phyloP scores from a whole-genome alignment of 2,113 vertebrate species.

The Pterocles burchelli region DNA sequence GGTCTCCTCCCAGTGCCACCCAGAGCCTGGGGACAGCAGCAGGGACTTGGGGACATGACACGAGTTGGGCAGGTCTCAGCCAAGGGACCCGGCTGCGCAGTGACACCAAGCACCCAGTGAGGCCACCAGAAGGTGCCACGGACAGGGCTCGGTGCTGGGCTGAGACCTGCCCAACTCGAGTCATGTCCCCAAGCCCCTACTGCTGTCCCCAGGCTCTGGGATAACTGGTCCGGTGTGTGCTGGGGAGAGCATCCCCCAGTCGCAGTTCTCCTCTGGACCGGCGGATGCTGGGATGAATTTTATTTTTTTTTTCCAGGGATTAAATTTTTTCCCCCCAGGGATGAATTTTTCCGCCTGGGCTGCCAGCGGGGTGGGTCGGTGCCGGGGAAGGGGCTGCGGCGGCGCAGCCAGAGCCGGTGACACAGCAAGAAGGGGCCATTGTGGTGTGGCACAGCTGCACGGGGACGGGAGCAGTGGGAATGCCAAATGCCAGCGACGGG shows the following conservation, averaged over 20 bases:
- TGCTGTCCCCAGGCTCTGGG: fast-evolving
- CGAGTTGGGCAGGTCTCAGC: too few species aligned
- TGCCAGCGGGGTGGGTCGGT: not conserved
- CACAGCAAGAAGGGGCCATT: slow-evolving; percentile 56
- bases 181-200: fast-evolving
- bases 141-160: fast-evolving
- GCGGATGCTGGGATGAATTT: not conserved
- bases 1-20: too few species aligned
- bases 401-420: not conserved
- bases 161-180: not conserved
- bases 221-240: fast-evolving
- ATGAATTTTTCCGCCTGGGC: not conserved
- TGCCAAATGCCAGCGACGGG: not conserved
- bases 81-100: fast-evolving
- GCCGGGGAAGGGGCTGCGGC: not conserved
- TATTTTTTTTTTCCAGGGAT: not conserved
- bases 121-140: fast-evolving
- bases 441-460: slow-evolving; percentile 23
- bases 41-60: too few species aligned
- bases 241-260: not conserved
- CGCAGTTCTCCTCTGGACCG: fast-evolving
- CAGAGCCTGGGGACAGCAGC: too few species aligned
- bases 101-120: fast-evolving
- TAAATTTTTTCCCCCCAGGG: not conserved
- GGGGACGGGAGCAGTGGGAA: not conserved